Conservation (phyloP, 2,113 vertebrate genomes). For the Myrmecophaga tridactyla region DNA sequence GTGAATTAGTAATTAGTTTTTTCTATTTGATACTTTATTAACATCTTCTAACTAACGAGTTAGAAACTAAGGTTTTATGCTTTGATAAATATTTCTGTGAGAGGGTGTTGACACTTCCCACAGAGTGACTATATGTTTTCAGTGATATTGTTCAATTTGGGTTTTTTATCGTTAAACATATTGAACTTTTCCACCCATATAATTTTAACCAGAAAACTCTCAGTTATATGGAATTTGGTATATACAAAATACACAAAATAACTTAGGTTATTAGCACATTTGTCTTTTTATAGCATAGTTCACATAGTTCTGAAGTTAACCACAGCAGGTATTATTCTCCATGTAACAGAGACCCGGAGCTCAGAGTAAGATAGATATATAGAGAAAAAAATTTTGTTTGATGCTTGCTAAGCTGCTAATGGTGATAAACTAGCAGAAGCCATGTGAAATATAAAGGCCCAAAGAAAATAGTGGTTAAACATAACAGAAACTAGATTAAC, state of each 20-base stretch:
- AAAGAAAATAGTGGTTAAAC: neutral
- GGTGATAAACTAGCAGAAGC: neutral
- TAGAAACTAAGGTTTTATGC: neutral
- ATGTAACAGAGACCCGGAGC: neutral
- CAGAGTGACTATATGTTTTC: neutral
- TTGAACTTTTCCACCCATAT: neutral
- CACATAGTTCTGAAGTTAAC: neutral
- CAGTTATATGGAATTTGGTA: neutral
- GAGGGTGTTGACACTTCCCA: neutral
- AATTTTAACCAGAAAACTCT: neutral
- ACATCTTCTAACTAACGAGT: neutral
- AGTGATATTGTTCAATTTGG: neutral
- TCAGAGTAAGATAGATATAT: neutral
- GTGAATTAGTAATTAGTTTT: neutral
- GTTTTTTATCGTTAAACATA: neutral
- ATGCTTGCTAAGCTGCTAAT: neutral
- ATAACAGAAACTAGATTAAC: neutral
- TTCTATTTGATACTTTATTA: neutral
- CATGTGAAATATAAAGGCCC: neutral
- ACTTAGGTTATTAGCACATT: neutral
- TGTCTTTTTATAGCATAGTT: neutral
- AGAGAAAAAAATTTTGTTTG: neutral
- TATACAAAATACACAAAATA: neutral
- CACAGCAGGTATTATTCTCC: neutral
- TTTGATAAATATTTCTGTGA: neutral